Evolutionary conservation across 2,797 vertebrate species (phyloP), one percentile per base, ranked within the genome.

Genomic region (Trematomus bernacchii): DNA sequence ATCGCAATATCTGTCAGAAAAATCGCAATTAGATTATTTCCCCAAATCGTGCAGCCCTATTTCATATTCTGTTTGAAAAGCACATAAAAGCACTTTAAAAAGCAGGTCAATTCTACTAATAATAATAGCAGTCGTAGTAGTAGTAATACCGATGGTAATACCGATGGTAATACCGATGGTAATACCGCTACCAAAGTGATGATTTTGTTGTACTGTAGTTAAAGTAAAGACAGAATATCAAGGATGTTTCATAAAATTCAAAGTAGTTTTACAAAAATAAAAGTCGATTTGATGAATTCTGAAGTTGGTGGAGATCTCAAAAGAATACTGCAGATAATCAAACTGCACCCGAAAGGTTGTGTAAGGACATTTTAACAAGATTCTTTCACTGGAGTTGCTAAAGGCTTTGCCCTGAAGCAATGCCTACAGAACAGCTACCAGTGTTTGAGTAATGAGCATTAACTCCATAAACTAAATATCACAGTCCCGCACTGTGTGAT

Each of bases 371-470:
- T 23, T 84, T 79, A 63, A 48, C 58, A 14, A 68, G 43, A 66
- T 60, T 13, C 76, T 67, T 73, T 68, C 27, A 44, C 47, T 37
- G 15, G 8, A 16, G 43, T 73, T 81, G 53, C 68, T 81, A 3
- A 44, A 82, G 66, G 73, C 42, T 78, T 62, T 53, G 40, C 79
- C 84, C 72, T 43, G 50, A 60, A 84, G 86, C 76, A 13, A 51
- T 11, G 81, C 85, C 76, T 60, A 16, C n/a, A 73, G 82, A 58
- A 18, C n/a, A 71, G 82, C 68, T 62, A 73, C 18, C 19, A 55
- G 11, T 10, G 69, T 63, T 61, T 72, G 15, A 74, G 73, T 80
- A 86, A 85, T 76, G 44, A 83, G 64, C 23, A 66, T 71, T 51
- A 52, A 48, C 47, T 55, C 21, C 11, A 71, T 37, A 48, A 73